Percentiles rank a stretch among this genome's conserved stretches.
Conservation (phyloP, 1,140 invertebrate species). For the Pygmarrhopalites habei region DNA sequence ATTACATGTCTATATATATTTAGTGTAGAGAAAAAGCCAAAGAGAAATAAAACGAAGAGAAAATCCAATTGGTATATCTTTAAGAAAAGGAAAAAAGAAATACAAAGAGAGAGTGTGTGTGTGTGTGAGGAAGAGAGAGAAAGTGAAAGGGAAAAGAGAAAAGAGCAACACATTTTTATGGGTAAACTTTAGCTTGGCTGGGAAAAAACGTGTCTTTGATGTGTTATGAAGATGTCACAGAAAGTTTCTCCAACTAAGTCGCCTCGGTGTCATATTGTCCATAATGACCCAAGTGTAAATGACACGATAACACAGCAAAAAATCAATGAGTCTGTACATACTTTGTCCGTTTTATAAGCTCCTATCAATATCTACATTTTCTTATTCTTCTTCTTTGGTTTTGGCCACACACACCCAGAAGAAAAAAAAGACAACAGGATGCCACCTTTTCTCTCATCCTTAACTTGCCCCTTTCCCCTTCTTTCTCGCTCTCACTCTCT, state of each 20-base stretch:
- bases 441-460: neutral
- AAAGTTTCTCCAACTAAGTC: slow-evolving; percentile 24
- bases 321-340: slow-evolving; percentile 20
- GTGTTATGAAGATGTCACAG: slow-evolving; percentile 33
- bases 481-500: neutral
- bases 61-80: no score
- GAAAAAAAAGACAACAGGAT: neutral
- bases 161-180: slow-evolving; percentile 36
- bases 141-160: neutral
- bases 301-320: slow-evolving; percentile 33
- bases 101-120: neutral
- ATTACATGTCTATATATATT: no score
- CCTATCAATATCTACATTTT: neutral
- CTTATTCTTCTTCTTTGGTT: neutral
- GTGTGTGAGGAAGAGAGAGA: neutral
- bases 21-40: no score
- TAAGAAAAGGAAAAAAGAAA: neutral
- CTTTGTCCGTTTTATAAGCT: neutral
- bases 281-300: slow-evolving; percentile 38
- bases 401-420: neutral
- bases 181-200: slow-evolving; percentile 26
- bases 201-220: slow-evolving; percentile 33
- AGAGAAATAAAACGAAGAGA: no score
- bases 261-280: slow-evolving; percentile 31
- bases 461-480: neutral